These are phyloP conservation scores for Periparus ater DNA, from an alignment of 2,797 vertebrate genomes.

Conservation along the genomic window DNA sequence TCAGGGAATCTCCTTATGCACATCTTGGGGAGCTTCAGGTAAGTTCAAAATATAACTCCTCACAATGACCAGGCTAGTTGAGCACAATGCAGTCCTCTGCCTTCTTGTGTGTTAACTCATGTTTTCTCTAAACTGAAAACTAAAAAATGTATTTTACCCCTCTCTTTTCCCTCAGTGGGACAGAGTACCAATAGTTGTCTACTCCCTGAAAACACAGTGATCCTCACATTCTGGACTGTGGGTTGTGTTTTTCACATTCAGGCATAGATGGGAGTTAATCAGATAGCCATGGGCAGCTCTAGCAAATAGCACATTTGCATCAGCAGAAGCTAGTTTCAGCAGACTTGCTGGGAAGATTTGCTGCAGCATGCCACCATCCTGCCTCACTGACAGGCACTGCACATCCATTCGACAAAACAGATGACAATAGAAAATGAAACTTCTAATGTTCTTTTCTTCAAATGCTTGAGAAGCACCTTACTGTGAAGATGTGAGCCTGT, in stretches of 20 bases:
- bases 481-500: not conserved
- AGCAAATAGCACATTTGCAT: slow-evolving; percentile 49
- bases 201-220: slow-evolving; percentile 66
- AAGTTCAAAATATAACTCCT: not conserved
- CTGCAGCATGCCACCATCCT: not conserved
- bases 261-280: slow-evolving; percentile 56
- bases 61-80: not conserved
- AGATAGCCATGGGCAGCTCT: slow-evolving; percentile 48
- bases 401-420: not conserved
- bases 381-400: not conserved
- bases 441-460: not conserved
- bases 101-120: slow-evolving; percentile 28
- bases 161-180: not conserved
- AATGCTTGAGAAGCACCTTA: not conserved
- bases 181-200: not conserved
- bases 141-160: not conserved
- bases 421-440: slow-evolving; percentile 37
- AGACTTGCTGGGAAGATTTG: slow-evolving; percentile 40
- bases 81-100: not conserved
- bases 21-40: not conserved
- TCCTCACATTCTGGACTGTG: slow-evolving; percentile 56
- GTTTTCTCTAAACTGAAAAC: not conserved
- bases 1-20: not conserved
- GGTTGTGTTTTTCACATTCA: slow-evolving; percentile 42
- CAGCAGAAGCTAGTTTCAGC: slow-evolving; percentile 43